These are phyloP conservation scores for Aplysina aerophoba DNA, from an alignment of 37 sponge, comb jelly and placozoan genomes.

Conservation along the genomic window DNA sequence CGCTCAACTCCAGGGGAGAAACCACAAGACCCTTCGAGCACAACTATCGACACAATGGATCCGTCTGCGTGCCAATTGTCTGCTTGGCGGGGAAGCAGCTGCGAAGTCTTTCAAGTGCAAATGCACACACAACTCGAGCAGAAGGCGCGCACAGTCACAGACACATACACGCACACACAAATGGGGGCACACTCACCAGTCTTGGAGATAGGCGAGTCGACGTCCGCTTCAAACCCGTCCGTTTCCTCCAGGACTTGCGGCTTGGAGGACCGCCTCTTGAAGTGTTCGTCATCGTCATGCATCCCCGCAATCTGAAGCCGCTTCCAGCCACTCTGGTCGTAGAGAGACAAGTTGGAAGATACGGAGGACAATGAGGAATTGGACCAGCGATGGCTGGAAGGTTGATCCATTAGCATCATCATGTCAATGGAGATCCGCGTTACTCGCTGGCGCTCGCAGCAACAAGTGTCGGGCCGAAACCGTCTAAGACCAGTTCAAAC, in stretches of 20 bases:
- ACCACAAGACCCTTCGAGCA: too few relatives aligned
- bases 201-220: constrained; percentile 25
- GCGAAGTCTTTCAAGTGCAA: too few relatives aligned
- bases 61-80: too few relatives aligned
- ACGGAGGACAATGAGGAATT: constrained; percentile 22
- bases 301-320: constrained; percentile 24
- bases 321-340: constrained; percentile 27
- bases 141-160: too few relatives aligned
- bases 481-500: too few relatives aligned
- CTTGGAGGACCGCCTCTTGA: background rate
- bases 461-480: too few relatives aligned
- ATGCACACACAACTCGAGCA: too few relatives aligned
- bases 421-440: background rate
- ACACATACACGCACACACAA: too few relatives aligned
- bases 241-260: background rate
- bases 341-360: constrained; percentile 8
- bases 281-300: constrained; percentile 19
- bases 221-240: constrained; percentile 12
- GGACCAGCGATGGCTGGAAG: constrained; percentile 24
- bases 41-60: too few relatives aligned
- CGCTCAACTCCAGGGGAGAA: too few relatives aligned
- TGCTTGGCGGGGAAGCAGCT: too few relatives aligned
- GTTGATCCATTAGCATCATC: background rate
- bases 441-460: too few relatives aligned
- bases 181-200: background rate